Evolutionary conservation across 1,140 invertebrate species (phyloP), one percentile per base, ranked within the genome.

Genomic region (Dolichoris vasculosae): DNA sequence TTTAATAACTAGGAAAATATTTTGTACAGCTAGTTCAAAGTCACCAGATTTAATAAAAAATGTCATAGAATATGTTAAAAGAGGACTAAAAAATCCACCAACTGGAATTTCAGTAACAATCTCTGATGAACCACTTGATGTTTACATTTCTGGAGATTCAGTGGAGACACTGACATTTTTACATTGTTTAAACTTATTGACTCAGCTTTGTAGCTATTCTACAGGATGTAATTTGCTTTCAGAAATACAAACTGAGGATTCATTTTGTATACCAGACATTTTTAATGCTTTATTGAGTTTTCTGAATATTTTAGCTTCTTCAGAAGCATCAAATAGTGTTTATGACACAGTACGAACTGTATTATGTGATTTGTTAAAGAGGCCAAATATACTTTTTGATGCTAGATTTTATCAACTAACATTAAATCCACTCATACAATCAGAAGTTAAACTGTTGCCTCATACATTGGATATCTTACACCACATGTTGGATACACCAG

Each of bases 91-190:
- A 40, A 83, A 90, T n/a, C 81, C 87, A n/a, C 89, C 90, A 69
- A 86, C 48, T 82, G 82, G 80, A 15, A 85, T 91, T 77, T 87
- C 91, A 9, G 67, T 87, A n/a, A 89, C 89, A 11, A 88, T 93
- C 13, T 83, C 73, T 35, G 90, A 93, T 76, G 92, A 93, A 43
- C 86, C 86, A 32, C 86, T 88, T 30, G 90, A 91, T 85, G 89
- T 90, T 11, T 92, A 89, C 30, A 90, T 93, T 78, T 90, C 92
- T 80, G 92, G 92, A 2, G 92, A 93, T 40, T 91, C 91, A 0
- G 87, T 93, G 11, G 90, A 93, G 87, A 89, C 90, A 1, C 83
- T 90, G 48, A 93, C 92, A 15, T 92, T 91, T 88, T 82, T 93
- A 15, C 93, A 93, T 51, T 91, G 90, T 80, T 84, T 93, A 0